phyloP scores from a whole-genome alignment of 2,797 vertebrate genomes.

The Enteromius paludinosus region DNA sequence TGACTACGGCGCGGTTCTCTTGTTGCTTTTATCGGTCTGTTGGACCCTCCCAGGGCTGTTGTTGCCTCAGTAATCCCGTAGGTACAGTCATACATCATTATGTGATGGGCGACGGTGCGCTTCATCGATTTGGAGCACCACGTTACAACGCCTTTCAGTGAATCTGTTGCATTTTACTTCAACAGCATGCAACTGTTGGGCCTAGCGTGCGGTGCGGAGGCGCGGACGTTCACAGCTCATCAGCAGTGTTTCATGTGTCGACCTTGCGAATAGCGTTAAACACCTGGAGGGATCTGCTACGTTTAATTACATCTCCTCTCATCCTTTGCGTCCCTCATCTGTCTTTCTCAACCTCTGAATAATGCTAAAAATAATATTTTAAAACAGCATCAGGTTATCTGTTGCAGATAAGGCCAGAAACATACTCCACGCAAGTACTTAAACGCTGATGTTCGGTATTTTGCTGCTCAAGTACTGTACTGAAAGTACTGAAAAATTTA shows the following conservation, averaged over 20 bases:
- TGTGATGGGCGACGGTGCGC: conserved; percentile 55
- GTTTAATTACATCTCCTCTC: conserved; percentile 78
- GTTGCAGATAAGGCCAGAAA: neutral
- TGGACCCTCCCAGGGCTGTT: conserved; percentile 61
- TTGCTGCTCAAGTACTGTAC: neutral
- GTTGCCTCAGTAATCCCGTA: conserved; percentile 65
- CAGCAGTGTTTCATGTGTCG: conserved; percentile 72
- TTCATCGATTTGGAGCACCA: conserved; percentile 63
- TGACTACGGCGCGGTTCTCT: conserved; percentile 46
- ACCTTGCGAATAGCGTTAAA: conserved; percentile 80
- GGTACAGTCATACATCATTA: conserved; percentile 71
- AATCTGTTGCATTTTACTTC: conserved; percentile 71
- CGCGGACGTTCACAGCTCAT: conserved; percentile 44
- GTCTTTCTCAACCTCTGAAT: conserved; percentile 14
- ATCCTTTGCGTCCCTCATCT: conserved; percentile 35
- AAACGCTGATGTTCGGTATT: neutral
- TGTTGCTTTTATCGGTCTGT: conserved; percentile 63
- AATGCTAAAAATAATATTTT: neutral
- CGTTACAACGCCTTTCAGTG: conserved; percentile 69
- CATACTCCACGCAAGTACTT: neutral
- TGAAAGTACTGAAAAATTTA: neutral
- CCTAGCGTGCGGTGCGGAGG: conserved; percentile 63
- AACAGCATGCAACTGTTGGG: conserved; percentile 65
- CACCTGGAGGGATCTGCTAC: conserved; percentile 78
- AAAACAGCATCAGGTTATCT: neutral